A percentile compares a stretch with the other conserved stretches of the same genome.
Conservation (phyloP, 2,888 invertebrate species). For the Monoplex corrugatus region DNA sequence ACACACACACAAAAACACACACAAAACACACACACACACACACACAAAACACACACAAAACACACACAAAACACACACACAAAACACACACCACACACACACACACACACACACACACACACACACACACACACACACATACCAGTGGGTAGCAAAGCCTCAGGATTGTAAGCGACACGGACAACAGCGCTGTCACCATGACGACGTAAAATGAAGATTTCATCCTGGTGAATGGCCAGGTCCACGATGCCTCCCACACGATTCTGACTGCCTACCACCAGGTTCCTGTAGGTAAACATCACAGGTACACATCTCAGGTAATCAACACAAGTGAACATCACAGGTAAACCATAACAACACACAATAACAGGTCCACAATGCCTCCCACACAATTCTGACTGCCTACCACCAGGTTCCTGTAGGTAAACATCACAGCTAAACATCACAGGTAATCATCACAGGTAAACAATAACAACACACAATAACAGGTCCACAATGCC, state of each 20-base stretch:
- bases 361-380: conserved; percentile 69
- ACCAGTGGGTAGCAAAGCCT: conserved; percentile 8
- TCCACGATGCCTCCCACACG: conserved; percentile 82
- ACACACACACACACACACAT: too few species aligned
- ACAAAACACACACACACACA: background rate
- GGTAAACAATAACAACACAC: background rate
- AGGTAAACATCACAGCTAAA: background rate
- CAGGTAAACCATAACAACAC: background rate
- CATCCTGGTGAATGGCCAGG: conserved; percentile 80
- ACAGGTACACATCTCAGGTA: background rate
- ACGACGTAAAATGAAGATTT: conserved; percentile 87
- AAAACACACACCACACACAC: background rate
- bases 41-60: background rate
- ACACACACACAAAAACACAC: background rate
- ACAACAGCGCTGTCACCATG: conserved; percentile 86
- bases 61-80: too few species aligned
- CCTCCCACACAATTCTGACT: conserved; percentile 85
- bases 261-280: conserved; percentile 87
- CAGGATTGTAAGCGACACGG: conserved; percentile 88
- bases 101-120: background rate
- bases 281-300: conserved; percentile 75
- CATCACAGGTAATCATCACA: background rate
- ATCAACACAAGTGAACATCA: background rate
- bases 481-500: conserved; percentile 75
- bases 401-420: conserved; percentile 85